phyloP scores from a whole-genome alignment of 2,888 invertebrate species.

The Drosophila paramelanica region DNA sequence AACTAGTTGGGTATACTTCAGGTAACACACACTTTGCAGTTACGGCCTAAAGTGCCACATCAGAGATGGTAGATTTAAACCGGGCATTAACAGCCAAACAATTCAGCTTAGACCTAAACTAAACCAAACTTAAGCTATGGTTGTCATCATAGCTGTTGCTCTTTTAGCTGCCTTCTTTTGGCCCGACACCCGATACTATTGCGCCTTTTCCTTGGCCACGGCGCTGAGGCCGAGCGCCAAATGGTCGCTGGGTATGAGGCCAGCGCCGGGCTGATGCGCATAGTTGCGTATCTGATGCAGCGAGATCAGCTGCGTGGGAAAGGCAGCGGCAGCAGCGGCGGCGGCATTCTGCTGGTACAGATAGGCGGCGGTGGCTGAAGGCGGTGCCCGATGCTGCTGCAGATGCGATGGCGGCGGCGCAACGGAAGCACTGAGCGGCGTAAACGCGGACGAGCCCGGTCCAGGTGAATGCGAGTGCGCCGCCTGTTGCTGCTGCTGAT shows the following conservation, averaged over 20 bases:
- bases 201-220: slow-evolving; percentile 83
- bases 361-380: slow-evolving; percentile 89
- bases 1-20: not conserved
- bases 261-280: slow-evolving; percentile 92
- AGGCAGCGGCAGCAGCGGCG: slow-evolving; percentile 87
- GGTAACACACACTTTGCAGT: slow-evolving; percentile 1
- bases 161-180: slow-evolving; percentile 53
- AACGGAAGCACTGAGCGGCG: slow-evolving; percentile 93
- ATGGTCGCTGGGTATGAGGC: slow-evolving; percentile 89
- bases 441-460: slow-evolving; percentile 92
- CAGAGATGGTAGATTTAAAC: slow-evolving; percentile 17
- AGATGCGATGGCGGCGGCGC: slow-evolving; percentile 87
- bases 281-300: slow-evolving; percentile 98
- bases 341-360: slow-evolving; percentile 89
- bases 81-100: slow-evolving; percentile 19
- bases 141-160: slow-evolving; percentile 64
- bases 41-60: slow-evolving; percentile 20
- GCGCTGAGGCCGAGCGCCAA: slow-evolving; percentile 85
- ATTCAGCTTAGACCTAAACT: slow-evolving; percentile 26
- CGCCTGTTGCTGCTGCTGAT: slow-evolving; percentile 73
- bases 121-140: slow-evolving; percentile 35
- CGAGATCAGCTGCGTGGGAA: slow-evolving; percentile 97
- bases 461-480: slow-evolving; percentile 67
- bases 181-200: slow-evolving; percentile 81
- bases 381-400: slow-evolving; percentile 80